Evolutionary conservation across 35 echinoderm and acorn worm species (phyloP).

Genomic region (Chiridota heheva): DNA sequence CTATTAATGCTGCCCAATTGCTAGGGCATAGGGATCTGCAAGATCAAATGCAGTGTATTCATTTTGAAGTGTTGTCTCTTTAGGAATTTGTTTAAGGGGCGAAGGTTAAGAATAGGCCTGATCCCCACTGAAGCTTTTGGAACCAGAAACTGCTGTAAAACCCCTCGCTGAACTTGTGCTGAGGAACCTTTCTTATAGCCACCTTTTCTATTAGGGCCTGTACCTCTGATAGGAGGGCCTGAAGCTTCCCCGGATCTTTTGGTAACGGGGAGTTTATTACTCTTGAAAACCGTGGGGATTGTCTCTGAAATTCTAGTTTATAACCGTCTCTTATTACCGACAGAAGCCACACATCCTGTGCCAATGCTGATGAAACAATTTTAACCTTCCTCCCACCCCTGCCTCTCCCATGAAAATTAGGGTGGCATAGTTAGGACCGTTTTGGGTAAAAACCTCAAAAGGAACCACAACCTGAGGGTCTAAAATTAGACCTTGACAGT

Average conservation of each 20-base stretch:
- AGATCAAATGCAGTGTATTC: not conserved
- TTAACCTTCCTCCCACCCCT: constrained; percentile 4
- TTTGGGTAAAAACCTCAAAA: not conserved
- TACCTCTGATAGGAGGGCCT: not conserved
- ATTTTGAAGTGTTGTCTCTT: not conserved
- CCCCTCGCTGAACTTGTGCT: not conserved
- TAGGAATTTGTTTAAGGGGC: not conserved
- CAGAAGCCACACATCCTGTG: not conserved
- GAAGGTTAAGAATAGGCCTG: constrained; percentile 16
- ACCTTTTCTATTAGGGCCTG: not conserved
- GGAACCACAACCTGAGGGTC: not conserved
- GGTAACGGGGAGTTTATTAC: not conserved
- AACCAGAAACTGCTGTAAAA: constrained; percentile 5
- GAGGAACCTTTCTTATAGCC: not conserved
- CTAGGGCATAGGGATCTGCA: not conserved
- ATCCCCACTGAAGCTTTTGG: constrained; percentile 2
- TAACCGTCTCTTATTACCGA: not conserved
- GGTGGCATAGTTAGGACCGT: not conserved
- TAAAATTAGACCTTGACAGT: not conserved
- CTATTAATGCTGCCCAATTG: constrained; percentile 8
- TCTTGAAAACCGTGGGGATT: not conserved
- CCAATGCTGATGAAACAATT: not conserved
- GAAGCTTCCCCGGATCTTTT: not conserved
- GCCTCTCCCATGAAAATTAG: not conserved
- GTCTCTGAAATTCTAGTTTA: not conserved